Evolutionary conservation across 2,797 vertebrate species (phyloP), one percentile per base, ranked within the genome.

Genomic region (Lagocephalus sceleratus): DNA sequence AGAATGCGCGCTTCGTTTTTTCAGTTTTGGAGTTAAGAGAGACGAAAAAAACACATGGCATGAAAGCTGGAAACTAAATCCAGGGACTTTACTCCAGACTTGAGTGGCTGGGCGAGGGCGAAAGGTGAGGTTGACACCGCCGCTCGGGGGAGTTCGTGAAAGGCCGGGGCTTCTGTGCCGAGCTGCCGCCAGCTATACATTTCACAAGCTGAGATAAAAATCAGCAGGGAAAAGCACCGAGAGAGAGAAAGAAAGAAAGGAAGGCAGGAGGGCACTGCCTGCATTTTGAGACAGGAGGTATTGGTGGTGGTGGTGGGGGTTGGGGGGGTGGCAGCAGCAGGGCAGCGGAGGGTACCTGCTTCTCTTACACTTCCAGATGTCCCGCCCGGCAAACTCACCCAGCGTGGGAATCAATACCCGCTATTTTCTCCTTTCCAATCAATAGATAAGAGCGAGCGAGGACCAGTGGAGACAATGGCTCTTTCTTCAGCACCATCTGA

Each of bases 121-220:
- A 78, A 72, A 79, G 75, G 75, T 79, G 78, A 83, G 65, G 74
- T 45, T 26, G 71, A 68, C 75, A 63, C 60, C 0, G 46, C 54
- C 56, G 73, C 79, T 64, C 16, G 14, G 63, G 63, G 65, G 82
- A 84, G 76, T 87, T 76, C 83, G 84, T 85, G 85, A 87, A 87
- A 86, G 81, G 76, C 79, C 76, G 61, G 57, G 50, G 73, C 78
- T 80, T 74, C 81, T 81, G 79, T 83, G 69, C 50, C 54, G 80
- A 63, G 66, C 58, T 50, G 66, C 20, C 15, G 63, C 66, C 0
- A 22, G 79, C 83, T 85, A 87, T 88, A 85, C 85, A 85, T 89
- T 89, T 86, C 88, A 87, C 81, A 76, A 83, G 83, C 60, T n/a
- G 38, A 82, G 88, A 89, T 89, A 85, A 83, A 84, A 79, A 88